phyloP scores from a whole-genome alignment of 2,797 vertebrate species.

The Sebastes ruberrimus region DNA sequence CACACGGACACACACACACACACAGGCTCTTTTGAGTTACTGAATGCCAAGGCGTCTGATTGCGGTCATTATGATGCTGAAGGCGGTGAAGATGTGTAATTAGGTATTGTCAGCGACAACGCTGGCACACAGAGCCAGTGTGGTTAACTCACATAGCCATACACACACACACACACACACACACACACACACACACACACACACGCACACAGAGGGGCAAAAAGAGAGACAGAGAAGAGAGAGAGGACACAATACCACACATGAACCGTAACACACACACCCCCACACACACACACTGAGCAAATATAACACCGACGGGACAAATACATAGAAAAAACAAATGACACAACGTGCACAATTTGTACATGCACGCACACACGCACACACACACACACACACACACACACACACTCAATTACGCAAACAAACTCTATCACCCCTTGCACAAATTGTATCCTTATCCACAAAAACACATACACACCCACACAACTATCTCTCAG shows the following conservation, averaged over 20 bases:
- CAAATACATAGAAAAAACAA: background rate
- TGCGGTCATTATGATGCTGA: slow-evolving; percentile 54
- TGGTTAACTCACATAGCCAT: background rate
- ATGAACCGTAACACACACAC: background rate
- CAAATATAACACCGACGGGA: background rate
- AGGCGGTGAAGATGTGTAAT: slow-evolving; percentile 51
- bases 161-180: background rate
- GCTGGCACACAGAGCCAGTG: background rate
- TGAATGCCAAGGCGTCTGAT: slow-evolving; percentile 43
- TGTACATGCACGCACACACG: background rate
- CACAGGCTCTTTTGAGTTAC: background rate
- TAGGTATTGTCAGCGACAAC: slow-evolving; percentile 45
- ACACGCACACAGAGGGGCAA: background rate
- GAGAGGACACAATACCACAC: background rate
- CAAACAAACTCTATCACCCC: background rate
- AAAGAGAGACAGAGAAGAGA: background rate
- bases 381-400: background rate
- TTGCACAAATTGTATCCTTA: background rate
- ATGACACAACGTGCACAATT: background rate
- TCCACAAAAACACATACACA: background rate
- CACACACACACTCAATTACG: background rate
- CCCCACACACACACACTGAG: background rate
- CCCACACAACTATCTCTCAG: slow-evolving; percentile 5
- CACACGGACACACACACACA: background rate
- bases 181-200: accelerated